These are phyloP conservation scores for Hirundichthys speculiger DNA, from an alignment of 2,113 vertebrate species.

Conservation along the genomic window DNA sequence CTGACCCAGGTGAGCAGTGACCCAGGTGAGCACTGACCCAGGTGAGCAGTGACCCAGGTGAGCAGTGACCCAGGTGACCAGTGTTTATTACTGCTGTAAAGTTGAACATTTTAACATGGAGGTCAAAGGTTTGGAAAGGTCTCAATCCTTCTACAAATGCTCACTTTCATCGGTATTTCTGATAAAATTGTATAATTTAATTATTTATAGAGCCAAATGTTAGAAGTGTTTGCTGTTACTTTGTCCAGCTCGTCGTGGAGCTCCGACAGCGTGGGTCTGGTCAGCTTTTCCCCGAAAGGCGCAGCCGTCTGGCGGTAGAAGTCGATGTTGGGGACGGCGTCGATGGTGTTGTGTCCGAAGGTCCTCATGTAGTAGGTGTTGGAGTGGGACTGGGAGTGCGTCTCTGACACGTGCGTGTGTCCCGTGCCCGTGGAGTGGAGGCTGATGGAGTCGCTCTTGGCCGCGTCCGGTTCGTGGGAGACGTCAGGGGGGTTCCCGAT, in stretches of 20 bases:
- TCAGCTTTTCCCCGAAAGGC: slow-evolving; percentile 90
- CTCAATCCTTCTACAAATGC: too few relatives aligned
- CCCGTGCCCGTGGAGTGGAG: slow-evolving; percentile 88
- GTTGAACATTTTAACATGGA: too few relatives aligned
- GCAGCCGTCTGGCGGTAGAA: slow-evolving; percentile 91
- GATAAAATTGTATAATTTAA: too few relatives aligned
- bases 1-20: too few relatives aligned
- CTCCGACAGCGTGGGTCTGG: slow-evolving; percentile 91
- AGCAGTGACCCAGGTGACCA: too few relatives aligned
- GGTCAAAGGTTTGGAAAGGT: too few relatives aligned
- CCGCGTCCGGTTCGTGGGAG: slow-evolving; percentile 88
- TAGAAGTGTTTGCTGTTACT: slow-evolving; percentile 72
- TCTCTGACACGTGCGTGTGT: slow-evolving; percentile 92
- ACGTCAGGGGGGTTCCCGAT: slow-evolving; percentile 76
- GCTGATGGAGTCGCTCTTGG: slow-evolving; percentile 89
- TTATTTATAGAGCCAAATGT: too few relatives aligned
- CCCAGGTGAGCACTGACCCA: too few relatives aligned
- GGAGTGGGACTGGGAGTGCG: slow-evolving; percentile 94
- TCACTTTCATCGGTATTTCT: too few relatives aligned
- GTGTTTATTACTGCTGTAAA: too few relatives aligned
- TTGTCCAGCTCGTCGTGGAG: slow-evolving; percentile 95
- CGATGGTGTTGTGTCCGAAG: slow-evolving; percentile 98
- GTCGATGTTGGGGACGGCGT: slow-evolving; percentile 96
- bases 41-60: too few relatives aligned
- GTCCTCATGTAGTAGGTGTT: slow-evolving; percentile 97